Conservation (phyloP, 2,113 vertebrate genomes). For the Copsychus sechellarum region DNA sequence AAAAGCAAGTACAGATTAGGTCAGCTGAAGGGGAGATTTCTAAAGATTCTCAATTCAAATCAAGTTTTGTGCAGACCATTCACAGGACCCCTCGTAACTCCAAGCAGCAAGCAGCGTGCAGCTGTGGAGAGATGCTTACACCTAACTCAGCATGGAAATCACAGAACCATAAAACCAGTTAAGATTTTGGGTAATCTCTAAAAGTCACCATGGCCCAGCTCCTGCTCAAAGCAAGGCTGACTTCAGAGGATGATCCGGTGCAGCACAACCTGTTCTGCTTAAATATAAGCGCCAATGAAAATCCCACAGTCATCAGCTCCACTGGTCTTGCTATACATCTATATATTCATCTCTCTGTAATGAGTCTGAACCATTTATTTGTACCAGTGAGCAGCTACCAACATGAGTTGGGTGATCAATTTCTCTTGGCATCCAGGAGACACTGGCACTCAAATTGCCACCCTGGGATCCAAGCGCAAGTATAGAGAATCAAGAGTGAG, state of each 20-base stretch:
- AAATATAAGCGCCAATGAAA: neutral
- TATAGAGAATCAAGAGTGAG: neutral
- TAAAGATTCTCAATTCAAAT: neutral
- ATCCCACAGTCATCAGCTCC: neutral
- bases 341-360: neutral
- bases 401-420: neutral
- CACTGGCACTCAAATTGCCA: neutral
- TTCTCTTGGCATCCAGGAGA: neutral
- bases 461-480: neutral
- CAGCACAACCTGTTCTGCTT: neutral
- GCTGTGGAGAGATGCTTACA: neutral
- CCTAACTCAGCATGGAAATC: neutral
- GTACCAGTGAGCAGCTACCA: neutral
- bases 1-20: neutral
- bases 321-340: neutral
- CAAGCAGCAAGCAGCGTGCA: neutral
- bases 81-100: accelerated
- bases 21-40: neutral
- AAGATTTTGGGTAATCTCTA: neutral
- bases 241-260: neutral
- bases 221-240: neutral
- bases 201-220: neutral
- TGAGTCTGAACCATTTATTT: neutral
- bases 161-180: neutral
- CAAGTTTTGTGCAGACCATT: neutral